Evolutionary conservation across 1,140 invertebrate genomes (phyloP).

Genomic region (Linepithema humile): DNA sequence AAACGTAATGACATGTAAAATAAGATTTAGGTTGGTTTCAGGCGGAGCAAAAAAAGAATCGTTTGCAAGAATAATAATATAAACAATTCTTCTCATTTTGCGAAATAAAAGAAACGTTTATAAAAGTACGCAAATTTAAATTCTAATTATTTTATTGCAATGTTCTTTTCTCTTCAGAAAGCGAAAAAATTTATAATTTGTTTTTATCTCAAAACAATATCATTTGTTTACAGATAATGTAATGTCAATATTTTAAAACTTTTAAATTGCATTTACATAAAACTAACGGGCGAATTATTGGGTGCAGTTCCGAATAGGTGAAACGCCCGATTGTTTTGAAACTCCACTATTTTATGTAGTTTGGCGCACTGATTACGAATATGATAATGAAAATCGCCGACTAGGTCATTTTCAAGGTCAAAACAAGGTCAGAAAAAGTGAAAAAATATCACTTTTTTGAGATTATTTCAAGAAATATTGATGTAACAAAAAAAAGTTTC

Average conservation of each 20-base stretch:
- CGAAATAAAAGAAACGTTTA: background rate
- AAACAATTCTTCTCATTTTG: background rate
- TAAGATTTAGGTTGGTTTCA: background rate
- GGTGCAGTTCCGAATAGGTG: no score
- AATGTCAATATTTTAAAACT: background rate
- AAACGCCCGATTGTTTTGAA: no score
- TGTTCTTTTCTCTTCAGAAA: background rate
- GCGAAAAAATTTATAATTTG: background rate
- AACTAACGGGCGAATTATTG: background rate
- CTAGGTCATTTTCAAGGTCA: no score
- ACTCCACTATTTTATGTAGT: no score
- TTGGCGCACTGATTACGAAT: no score
- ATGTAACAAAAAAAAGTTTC: no score
- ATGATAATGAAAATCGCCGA: no score
- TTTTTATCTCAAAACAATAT: no score
- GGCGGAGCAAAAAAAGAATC: background rate
- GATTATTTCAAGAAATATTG: no score
- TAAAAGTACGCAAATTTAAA: background rate
- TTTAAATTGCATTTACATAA: background rate
- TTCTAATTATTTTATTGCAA: background rate
- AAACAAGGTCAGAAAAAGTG: no score
- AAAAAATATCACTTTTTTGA: no score
- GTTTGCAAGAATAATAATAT: background rate
- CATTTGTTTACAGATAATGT: background rate
- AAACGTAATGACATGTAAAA: conserved; percentile 36